These are phyloP conservation scores for Ametastegia equiseti DNA, from an alignment of 2,888 invertebrate species.

Conservation along the genomic window DNA sequence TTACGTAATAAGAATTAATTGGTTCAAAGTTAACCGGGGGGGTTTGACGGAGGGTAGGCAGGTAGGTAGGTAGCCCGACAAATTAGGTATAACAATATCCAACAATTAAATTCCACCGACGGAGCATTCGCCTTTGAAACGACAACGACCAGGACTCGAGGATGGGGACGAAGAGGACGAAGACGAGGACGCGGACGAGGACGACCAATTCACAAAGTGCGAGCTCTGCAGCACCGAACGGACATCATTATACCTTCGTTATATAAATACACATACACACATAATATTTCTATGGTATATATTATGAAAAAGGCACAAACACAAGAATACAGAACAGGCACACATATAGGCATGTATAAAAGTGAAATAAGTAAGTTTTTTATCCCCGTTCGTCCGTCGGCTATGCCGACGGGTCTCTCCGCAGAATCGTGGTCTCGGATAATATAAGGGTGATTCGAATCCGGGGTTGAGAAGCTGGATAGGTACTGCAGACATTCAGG, in stretches of 20 bases:
- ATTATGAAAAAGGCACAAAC: not conserved
- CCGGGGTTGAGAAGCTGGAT: not conserved
- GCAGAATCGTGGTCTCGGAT: not conserved
- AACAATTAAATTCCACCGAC: slow-evolving; percentile 40
- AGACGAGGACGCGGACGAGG: not conserved
- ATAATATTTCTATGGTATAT: slow-evolving; percentile 5
- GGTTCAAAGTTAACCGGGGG: not conserved
- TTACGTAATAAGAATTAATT: slow-evolving; percentile 27
- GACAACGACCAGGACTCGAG: no score
- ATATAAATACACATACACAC: slow-evolving; percentile 65
- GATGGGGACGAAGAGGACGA: not conserved
- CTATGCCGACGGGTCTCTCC: not conserved
- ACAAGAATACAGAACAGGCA: not conserved
- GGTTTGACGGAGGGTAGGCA: no score
- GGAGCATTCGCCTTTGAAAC: slow-evolving; percentile 12
- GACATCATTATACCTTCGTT: slow-evolving; percentile 68
- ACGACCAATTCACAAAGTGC: slow-evolving; percentile 4
- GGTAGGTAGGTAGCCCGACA: not conserved
- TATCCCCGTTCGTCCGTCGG: not conserved
- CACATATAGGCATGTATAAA: not conserved
- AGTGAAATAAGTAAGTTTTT: slow-evolving; percentile 17
- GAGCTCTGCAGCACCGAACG: slow-evolving; percentile 1
- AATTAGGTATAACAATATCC: slow-evolving; percentile 38
- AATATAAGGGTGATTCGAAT: slow-evolving; percentile 3
- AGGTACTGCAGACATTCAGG: not conserved